phyloP scores from a whole-genome alignment of 2,888 invertebrate species.

The Tachina grossa region DNA sequence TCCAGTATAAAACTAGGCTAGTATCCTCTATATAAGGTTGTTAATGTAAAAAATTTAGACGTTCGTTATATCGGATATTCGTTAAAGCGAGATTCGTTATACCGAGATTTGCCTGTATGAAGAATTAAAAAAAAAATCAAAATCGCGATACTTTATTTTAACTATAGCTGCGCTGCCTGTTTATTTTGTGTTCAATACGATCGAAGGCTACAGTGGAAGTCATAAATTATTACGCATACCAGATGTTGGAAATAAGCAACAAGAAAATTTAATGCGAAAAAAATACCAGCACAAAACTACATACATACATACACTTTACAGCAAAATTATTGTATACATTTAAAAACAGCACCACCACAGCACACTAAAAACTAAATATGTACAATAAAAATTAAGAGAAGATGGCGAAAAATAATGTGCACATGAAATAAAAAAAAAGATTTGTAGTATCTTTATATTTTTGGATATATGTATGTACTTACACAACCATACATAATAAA shows the following conservation, averaged over 20 bases:
- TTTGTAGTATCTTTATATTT: background rate
- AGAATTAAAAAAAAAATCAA: slow-evolving; percentile 9
- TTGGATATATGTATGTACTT: background rate
- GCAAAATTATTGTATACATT: slow-evolving; percentile 20
- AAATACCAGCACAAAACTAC: slow-evolving; percentile 12
- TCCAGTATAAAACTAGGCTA: no score
- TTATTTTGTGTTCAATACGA: slow-evolving; percentile 56
- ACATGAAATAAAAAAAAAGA: slow-evolving; percentile 12
- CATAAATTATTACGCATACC: slow-evolving; percentile 64
- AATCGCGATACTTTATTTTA: slow-evolving; percentile 52
- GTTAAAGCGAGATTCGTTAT: no score
- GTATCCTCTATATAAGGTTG: no score
- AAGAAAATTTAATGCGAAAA: slow-evolving; percentile 14
- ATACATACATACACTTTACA: background rate
- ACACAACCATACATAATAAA: background rate
- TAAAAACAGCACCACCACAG: background rate
- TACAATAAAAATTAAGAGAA: slow-evolving; percentile 44
- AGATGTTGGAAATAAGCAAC: slow-evolving; percentile 60
- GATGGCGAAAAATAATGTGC: slow-evolving; percentile 41
- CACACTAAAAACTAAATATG: slow-evolving; percentile 27
- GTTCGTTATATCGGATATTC: no score
- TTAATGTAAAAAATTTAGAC: no score
- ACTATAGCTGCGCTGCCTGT: slow-evolving; percentile 37
- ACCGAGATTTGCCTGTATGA: no score
- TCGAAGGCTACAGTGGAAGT: slow-evolving; percentile 67